Base-by-base conservation (phyloP, 1,140 invertebrate species). In the Propsilocerus akamusi region DNA sequence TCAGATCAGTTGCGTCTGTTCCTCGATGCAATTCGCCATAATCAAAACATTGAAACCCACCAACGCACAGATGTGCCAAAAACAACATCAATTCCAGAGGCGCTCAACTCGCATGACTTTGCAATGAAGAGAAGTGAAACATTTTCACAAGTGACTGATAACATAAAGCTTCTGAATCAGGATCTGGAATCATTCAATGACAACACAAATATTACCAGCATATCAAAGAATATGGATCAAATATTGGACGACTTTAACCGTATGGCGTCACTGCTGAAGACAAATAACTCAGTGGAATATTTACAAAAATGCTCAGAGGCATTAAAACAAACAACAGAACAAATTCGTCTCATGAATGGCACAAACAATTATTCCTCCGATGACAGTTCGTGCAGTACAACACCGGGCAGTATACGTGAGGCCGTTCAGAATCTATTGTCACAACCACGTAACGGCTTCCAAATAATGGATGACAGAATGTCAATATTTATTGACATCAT, bases 401-500 rank as follows among this genome's bases (percentile, higher is more conserved):
- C 64, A 53, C 78, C 68, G 49, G 77, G 63, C 50, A 76, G 62
- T 54, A 74, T 69, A 52, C 65, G 62, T 41, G 75, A 81, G 50
- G 78, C 79, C 0, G 77, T 83, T 22, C 73, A 80, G 48, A 79
- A 80, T 55, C 63, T 83, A 32, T 62, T 82, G 22, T 65, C 70
- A 26, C 74, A 79, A 58, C 77, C 78, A 1, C 63, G 78, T 14
- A 83, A 83, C 58, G 80, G 80, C 2, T 81, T 83, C 61, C 77
- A 79, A 53, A 76, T 81, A 54, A 72, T 78, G 62, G 80, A 83
- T 55, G 80, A 85, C 62, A 81, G 82, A 58, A 71, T 86, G 55
- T 74, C 76, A 10, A 70, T 86, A 11, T 83, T 84, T 62, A 77
- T 84, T 56, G 83, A 86, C 53, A 85, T 86, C 53, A 70, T 85